A percentile compares a stretch with the other conserved stretches of the same genome.
These are phyloP conservation scores for Pocillopora verrucosa DNA, from an alignment of 64 coral and sea anemone species.

Conservation along the genomic window DNA sequence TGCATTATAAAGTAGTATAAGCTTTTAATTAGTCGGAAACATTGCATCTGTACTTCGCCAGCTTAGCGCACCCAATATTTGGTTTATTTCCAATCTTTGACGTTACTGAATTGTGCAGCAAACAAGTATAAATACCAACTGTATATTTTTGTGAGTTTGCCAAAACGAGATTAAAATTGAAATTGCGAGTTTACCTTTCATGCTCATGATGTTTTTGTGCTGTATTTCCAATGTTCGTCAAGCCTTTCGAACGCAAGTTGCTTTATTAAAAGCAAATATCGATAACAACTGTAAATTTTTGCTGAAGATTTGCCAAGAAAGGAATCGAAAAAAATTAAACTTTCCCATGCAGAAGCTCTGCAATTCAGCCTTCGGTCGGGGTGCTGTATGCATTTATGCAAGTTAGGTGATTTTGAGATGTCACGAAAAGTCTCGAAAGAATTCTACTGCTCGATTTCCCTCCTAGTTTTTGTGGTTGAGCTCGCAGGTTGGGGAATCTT, in stretches of 20 bases:
- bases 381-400: too few species aligned
- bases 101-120: slow-evolving; percentile 22
- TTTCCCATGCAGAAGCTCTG: not conserved
- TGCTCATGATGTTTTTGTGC: not conserved
- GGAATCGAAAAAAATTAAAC: not conserved
- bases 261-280: not conserved
- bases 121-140: not conserved
- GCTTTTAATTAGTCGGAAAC: not conserved
- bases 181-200: not conserved
- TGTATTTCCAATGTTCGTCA: not conserved
- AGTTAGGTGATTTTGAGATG: too few species aligned
- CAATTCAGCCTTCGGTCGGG: too few species aligned
- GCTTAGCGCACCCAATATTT: not conserved
- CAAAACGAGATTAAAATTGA: not conserved
- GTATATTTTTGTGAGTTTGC: not conserved
- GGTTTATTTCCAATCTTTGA: not conserved
- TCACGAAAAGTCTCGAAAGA: too few species aligned
- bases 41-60: not conserved
- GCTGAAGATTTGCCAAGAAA: not conserved
- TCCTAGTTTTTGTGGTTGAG: not conserved
- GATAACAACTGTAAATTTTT: not conserved
- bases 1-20: not conserved
- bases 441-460: too few species aligned
- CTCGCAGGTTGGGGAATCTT: not conserved
- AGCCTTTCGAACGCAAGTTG: not conserved